Evolutionary conservation across 2,888 invertebrate species (phyloP).

Genomic region (Gortyna flavago): DNA sequence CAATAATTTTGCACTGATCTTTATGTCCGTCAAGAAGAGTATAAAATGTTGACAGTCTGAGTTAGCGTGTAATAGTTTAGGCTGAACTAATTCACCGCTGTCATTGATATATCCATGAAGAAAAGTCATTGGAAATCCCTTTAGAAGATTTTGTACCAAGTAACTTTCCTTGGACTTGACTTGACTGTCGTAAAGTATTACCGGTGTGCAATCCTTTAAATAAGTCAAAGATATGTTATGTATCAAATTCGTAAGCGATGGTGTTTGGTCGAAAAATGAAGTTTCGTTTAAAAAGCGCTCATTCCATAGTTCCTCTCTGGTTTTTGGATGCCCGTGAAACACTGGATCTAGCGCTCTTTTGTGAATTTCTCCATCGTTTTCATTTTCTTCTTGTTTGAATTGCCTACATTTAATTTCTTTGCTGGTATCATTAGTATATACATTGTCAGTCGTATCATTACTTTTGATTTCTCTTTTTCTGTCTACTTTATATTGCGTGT

Average conservation of each 20-base stretch:
- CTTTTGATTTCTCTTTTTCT: slow-evolving; percentile 55
- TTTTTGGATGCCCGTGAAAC: slow-evolving; percentile 90
- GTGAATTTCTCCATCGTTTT: slow-evolving; percentile 26
- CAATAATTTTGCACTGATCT: slow-evolving; percentile 89
- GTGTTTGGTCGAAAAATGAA: slow-evolving; percentile 85
- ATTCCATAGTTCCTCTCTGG: slow-evolving; percentile 89
- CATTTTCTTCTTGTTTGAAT: slow-evolving; percentile 41
- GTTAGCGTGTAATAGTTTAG: slow-evolving; percentile 80
- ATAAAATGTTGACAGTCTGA: slow-evolving; percentile 91
- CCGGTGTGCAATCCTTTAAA: slow-evolving; percentile 91
- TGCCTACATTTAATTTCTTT: slow-evolving; percentile 28
- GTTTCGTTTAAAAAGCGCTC: slow-evolving; percentile 85
- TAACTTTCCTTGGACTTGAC: slow-evolving; percentile 89
- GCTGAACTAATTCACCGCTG: slow-evolving; percentile 84
- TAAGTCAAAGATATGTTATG: slow-evolving; percentile 91
- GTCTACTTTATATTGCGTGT: slow-evolving; percentile 36
- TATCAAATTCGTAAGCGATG: slow-evolving; percentile 91
- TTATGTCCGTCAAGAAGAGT: slow-evolving; percentile 92
- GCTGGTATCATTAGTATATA: slow-evolving; percentile 8
- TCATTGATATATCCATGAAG: slow-evolving; percentile 91
- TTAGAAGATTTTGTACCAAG: slow-evolving; percentile 90
- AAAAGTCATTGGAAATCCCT: slow-evolving; percentile 89
- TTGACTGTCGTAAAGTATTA: slow-evolving; percentile 92
- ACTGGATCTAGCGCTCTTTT: slow-evolving; percentile 87
- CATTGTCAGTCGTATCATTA: slow-evolving; percentile 8